Percentiles rank a stretch among this genome's conserved stretches.
phyloP scores from a whole-genome alignment of 2,797 vertebrate species.

The Pteropus rufus region DNA sequence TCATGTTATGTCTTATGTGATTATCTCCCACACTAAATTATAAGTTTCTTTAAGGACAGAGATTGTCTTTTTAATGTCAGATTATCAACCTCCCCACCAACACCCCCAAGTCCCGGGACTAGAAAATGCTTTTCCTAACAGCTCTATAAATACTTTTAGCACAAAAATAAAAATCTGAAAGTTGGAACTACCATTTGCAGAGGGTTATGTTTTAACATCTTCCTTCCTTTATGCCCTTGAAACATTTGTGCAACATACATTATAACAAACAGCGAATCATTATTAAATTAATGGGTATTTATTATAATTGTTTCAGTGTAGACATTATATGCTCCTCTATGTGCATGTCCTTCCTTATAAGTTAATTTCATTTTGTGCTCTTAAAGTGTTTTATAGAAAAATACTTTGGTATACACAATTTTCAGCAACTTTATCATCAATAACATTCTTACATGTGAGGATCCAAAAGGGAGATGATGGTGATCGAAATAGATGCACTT shows the following conservation, averaged over 20 bases:
- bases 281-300: slow-evolving; percentile 26
- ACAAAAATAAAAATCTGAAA: slow-evolving; percentile 55
- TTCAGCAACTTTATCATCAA: background rate
- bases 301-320: slow-evolving; percentile 12
- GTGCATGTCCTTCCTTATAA: background rate
- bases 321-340: background rate
- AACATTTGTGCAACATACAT: background rate
- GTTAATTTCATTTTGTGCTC: slow-evolving; percentile 51
- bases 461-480: background rate
- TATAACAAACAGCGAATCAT: background rate
- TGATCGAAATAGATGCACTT: background rate
- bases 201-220: background rate
- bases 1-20: background rate
- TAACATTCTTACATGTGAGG: background rate
- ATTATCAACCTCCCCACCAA: slow-evolving; percentile 12
- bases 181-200: background rate
- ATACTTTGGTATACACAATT: background rate
- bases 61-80: slow-evolving; percentile 42
- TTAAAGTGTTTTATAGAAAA: slow-evolving; percentile 45
- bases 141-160: background rate
- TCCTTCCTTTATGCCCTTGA: slow-evolving; percentile 20
- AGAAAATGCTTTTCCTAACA: background rate
- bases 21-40: slow-evolving; percentile 53
- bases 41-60: slow-evolving; percentile 45
- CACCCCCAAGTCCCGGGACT: background rate